phyloP scores from a whole-genome alignment of 2,797 vertebrate genomes.

The Eulemur rubriventer region DNA sequence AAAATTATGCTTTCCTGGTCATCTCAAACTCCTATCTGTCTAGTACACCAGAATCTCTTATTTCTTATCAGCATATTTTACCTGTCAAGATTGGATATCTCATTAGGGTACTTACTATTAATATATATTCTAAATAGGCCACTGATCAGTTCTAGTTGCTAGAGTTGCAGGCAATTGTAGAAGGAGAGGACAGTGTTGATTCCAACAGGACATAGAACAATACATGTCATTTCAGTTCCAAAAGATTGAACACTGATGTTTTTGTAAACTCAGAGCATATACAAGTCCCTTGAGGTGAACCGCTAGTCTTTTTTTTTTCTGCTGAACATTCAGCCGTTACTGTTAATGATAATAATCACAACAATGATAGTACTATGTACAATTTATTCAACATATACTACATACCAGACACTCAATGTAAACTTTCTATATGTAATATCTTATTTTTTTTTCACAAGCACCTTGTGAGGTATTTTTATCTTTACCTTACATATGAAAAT shows the following conservation, averaged over 20 bases:
- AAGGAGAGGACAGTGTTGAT: background rate
- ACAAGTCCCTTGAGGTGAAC: background rate
- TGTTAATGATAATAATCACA: background rate
- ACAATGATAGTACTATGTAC: background rate
- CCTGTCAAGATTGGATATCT: background rate
- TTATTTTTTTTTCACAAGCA: background rate
- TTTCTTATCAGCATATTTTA: background rate
- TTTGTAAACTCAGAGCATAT: background rate
- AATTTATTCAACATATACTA: background rate
- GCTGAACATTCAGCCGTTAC: background rate
- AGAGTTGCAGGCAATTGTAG: background rate
- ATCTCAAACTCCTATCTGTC: background rate
- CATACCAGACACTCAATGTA: background rate
- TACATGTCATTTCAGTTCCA: background rate
- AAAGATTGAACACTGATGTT: background rate
- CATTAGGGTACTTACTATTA: background rate
- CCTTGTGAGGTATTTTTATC: background rate
- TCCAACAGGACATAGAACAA: background rate
- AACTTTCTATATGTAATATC: background rate
- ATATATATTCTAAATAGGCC: background rate
- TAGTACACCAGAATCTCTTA: background rate
- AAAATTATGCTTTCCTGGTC: conserved; percentile 11
- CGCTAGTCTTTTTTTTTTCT: background rate
- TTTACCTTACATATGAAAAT: background rate
- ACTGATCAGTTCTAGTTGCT: background rate